phyloP scores from a whole-genome alignment of 1,140 invertebrate species.

The Tenebrio molitor region DNA sequence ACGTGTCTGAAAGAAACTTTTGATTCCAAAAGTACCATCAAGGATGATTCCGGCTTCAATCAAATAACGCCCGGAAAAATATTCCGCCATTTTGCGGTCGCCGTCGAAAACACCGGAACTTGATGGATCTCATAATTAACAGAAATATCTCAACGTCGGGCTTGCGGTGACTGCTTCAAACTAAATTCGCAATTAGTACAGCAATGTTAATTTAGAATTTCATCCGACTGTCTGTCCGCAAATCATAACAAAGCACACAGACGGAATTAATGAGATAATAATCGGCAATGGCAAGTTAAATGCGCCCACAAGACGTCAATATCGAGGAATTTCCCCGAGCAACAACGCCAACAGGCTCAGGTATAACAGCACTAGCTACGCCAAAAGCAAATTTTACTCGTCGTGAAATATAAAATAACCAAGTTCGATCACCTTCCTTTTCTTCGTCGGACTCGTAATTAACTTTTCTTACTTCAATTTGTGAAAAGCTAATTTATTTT shows the following conservation, averaged over 20 bases:
- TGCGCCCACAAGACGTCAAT: conserved; percentile 5
- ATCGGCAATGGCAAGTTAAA: conserved; percentile 14
- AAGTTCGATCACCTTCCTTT: conserved; percentile 28
- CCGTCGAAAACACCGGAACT: too few relatives aligned
- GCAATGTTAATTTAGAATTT: conserved; percentile 12
- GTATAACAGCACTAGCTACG: too few relatives aligned
- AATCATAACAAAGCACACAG: conserved; percentile 13
- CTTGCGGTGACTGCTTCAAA: background rate
- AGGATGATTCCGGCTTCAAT: conserved; percentile 6
- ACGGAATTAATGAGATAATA: conserved; percentile 20
- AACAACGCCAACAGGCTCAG: too few relatives aligned
- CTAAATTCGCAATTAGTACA: conserved; percentile 19
- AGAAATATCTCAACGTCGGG: background rate
- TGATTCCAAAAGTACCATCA: background rate
- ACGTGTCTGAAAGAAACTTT: conserved; percentile 48
- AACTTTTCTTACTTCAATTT: conserved; percentile 49
- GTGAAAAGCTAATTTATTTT: conserved; percentile 48
- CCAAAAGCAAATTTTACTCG: too few relatives aligned
- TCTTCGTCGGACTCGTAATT: conserved; percentile 37
- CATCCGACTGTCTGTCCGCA: conserved; percentile 12
- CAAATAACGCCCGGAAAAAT: background rate
- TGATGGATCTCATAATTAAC: conserved; percentile 11
- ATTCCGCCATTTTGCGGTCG: background rate
- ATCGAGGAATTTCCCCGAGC: too few relatives aligned
- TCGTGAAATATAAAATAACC: conserved; percentile 41